Evolutionary conservation across 2,113 vertebrate genomes (phyloP), one percentile per base, ranked within the genome.

Genomic region (Lota lota): DNA sequence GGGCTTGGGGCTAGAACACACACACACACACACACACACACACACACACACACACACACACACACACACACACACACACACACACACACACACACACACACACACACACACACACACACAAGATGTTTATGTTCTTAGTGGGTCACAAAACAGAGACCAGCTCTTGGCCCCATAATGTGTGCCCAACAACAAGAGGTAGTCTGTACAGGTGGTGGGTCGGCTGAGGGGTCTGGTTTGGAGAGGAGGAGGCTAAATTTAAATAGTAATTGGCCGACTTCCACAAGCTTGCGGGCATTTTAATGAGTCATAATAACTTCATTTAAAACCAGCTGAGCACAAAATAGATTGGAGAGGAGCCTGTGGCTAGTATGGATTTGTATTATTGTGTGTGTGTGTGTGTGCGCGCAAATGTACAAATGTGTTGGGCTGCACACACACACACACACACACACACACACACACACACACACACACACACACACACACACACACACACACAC

Each of bases 251-350:
- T 99, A 96, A 96, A 98, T 99, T 97, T 98, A 97, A 97, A 97
- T 97, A 93, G 95, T 97, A 98, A 98, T 98, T 98, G 96, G 97
- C 96, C 95, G 93, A 96, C 95, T 97, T 98, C 96, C 97, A 97
- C 95, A 93, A 95, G 95, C 97, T 98, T 94, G 95, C 95, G 94
- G 96, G 95, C 96, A 95, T 98, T 98, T 99, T 99, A 99, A 99
- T 99, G 96, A 99, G 95, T 99, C 96, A 97, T 98, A 99, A 98
- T 98, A 98, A 98, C 96, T 98, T 98, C 96, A 98, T 97, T 99
- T 98, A 99, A 99, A 99, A 97, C 96, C 96, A 99, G 96, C 96
- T 99, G 97, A 99, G 97, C 97, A 99, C 95, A 99, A 99, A 99
- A 99, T 99, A 98, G 97, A 97, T 98, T 95, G 95, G 95, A 95